Conservation (phyloP, 2,797 vertebrate genomes). For the Acomys russatus region DNA sequence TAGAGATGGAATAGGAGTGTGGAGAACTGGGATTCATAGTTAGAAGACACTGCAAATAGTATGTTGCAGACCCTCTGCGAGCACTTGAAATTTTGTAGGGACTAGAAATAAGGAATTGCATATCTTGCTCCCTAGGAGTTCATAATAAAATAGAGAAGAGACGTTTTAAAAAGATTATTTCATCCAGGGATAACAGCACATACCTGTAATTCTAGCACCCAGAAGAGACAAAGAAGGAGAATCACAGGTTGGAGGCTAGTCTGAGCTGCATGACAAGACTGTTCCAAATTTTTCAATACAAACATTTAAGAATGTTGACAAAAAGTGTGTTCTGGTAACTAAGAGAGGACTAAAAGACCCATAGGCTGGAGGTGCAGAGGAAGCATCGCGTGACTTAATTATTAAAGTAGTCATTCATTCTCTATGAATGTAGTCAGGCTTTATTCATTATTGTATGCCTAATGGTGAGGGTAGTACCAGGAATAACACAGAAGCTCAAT, state of each 20-base stretch:
- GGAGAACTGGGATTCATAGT: conserved; percentile 2
- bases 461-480: background rate
- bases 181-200: background rate
- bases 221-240: background rate
- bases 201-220: background rate
- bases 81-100: background rate
- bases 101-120: conserved; percentile 59
- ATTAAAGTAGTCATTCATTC: conserved; percentile 31
- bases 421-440: conserved; percentile 17
- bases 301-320: conserved; percentile 11
- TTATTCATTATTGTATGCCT: conserved; percentile 27
- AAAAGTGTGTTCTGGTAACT: background rate
- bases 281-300: background rate
- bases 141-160: background rate
- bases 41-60: conserved; percentile 9
- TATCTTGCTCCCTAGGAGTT: background rate
- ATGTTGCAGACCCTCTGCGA: background rate
- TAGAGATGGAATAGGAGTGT: background rate
- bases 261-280: background rate
- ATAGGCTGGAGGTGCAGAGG: background rate
- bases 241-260: background rate
- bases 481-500: conserved; percentile 13
- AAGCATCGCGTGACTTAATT: background rate
- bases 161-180: background rate
- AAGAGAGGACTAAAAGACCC: conserved; percentile 5